Evolutionary conservation across 2,888 invertebrate genomes (phyloP), one percentile per base, ranked within the genome.

Genomic region (Orchestes rusci): DNA sequence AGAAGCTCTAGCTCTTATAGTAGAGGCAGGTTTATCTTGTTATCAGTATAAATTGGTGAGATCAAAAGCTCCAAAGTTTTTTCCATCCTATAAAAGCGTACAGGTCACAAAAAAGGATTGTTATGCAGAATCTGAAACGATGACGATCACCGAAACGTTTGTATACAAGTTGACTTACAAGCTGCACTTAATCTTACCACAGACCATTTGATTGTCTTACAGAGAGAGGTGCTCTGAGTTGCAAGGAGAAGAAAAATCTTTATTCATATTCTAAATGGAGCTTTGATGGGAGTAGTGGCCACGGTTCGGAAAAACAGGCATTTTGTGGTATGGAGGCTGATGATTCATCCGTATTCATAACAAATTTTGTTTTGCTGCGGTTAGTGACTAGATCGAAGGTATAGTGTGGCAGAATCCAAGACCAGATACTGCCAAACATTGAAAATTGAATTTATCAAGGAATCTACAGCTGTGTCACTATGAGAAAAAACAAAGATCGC

Each of bases 141-240:
- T 32, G 13, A 15, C 15, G 3, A 16, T 32, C 16, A 32, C 32
- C 13, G 32, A 32, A 32, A 32, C 16, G n/a, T 32, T 16, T 32
- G 32, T 16, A 32, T 3, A 32, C 16, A 23, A 7, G 7, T 23
- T 23, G 23, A 5, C 23, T 23, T 23, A 23, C 23, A 23, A 23
- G 32, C 32, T 16, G 32, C 15, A 32, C 32, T 32, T 16, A 32
- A 32, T 32, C 16, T 32, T 32, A 32, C 32, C 13, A 32, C 32
- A 13, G 5, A 32, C 13, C 15, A 16, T 32, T 32, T 32, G 4
- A 32, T 32, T 32, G 16, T 13, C 15, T 15, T 16, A 10, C 32
- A 32, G 16, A 32, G 16, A 16, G 32, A 32, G 16, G 32, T 32
- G 16, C 32, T 32, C 16, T 32, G 16, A 32, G 32, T 32, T 32